Conservation (phyloP, 2,888 invertebrate genomes). For the Notodonta ziczac region DNA sequence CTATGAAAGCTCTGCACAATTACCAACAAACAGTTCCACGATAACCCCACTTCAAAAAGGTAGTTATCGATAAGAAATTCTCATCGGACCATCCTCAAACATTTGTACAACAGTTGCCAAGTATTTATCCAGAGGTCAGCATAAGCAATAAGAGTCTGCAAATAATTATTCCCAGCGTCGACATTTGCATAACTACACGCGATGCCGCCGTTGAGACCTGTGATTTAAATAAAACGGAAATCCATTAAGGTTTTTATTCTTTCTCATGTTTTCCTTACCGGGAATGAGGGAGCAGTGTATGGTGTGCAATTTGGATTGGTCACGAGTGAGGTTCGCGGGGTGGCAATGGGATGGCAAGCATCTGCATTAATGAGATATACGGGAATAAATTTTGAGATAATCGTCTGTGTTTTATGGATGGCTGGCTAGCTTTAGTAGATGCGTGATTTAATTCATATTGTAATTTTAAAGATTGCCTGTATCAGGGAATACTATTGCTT, state of each 20-base stretch:
- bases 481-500: too few relatives aligned
- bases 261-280: conserved; percentile 55
- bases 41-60: conserved; percentile 10
- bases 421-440: background rate
- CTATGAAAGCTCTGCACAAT: background rate
- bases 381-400: background rate
- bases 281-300: conserved; percentile 58
- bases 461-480: too few relatives aligned
- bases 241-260: conserved; percentile 67
- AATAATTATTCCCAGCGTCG: conserved; percentile 62
- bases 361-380: conserved; percentile 21
- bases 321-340: conserved; percentile 27
- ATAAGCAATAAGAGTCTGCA: conserved; percentile 63
- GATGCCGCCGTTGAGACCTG: conserved; percentile 39
- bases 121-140: conserved; percentile 45
- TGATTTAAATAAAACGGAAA: conserved; percentile 53
- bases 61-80: conserved; percentile 21
- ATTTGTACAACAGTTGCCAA: conserved; percentile 36
- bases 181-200: conserved; percentile 68
- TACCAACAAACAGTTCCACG: conserved; percentile 3
- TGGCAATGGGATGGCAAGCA: conserved; percentile 24
- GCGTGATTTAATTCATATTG: too few relatives aligned
- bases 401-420: background rate
- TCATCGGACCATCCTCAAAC: conserved; percentile 21
- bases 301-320: conserved; percentile 42